phyloP scores from a whole-genome alignment of 2,888 invertebrate genomes.

The Zaprionus bogoriensis region DNA sequence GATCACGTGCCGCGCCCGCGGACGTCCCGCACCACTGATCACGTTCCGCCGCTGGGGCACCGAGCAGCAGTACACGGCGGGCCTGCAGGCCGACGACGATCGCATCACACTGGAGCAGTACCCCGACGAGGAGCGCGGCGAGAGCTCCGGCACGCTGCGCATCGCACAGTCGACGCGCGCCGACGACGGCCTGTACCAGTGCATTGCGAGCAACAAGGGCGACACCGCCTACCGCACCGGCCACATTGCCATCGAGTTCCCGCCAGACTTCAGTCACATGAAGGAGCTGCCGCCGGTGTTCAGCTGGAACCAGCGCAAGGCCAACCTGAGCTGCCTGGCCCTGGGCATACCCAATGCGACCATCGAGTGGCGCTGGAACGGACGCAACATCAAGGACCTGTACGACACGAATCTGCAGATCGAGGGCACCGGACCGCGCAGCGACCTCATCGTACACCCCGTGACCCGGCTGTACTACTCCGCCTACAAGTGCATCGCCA shows the following conservation, averaged over 20 bases:
- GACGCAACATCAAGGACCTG: constrained; percentile 84
- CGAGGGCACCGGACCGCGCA: constrained; percentile 88
- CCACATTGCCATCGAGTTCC: constrained; percentile 92
- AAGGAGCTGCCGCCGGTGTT: constrained; percentile 89
- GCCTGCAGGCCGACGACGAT: constrained; percentile 86
- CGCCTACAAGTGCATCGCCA: constrained; percentile 91
- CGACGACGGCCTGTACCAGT: constrained; percentile 95
- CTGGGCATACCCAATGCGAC: constrained; percentile 95
- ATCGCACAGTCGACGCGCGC: constrained; percentile 87
- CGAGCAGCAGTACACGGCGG: constrained; percentile 86
- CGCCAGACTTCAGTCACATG: constrained; percentile 90
- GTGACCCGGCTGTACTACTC: constrained; percentile 87
- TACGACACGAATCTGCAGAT: constrained; percentile 84
- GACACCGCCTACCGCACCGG: constrained; percentile 90
- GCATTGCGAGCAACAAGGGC: constrained; percentile 91
- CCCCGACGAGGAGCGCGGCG: constrained; percentile 84
- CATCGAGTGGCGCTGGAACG: constrained; percentile 90
- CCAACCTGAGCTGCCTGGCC: constrained; percentile 94
- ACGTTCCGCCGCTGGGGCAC: constrained; percentile 90
- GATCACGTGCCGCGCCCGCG: constrained; percentile 90
- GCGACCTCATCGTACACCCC: constrained; percentile 88
- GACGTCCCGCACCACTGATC: constrained; percentile 91
- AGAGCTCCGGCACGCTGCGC: constrained; percentile 87
- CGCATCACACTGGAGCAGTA: constrained; percentile 87
- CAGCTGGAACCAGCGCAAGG: constrained; percentile 91